Conservation (phyloP, 2,888 invertebrate species). For the Euphydryas editha region DNA sequence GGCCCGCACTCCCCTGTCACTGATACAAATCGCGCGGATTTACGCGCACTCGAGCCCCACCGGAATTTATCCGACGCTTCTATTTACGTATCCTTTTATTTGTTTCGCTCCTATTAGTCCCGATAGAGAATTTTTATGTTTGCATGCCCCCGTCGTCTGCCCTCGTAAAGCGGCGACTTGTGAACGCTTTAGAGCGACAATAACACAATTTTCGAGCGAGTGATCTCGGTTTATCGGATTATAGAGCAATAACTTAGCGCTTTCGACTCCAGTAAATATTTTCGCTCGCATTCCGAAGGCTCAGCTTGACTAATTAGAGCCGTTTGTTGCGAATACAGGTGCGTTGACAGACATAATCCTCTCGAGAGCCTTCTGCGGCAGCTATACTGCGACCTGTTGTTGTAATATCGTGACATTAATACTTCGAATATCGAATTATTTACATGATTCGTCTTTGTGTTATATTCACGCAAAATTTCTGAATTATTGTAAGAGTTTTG, state of each 20-base stretch:
- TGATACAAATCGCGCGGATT: conserved; percentile 84
- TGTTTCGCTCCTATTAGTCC: conserved; percentile 82
- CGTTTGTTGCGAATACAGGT: conserved; percentile 72
- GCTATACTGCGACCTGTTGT: conserved; percentile 22
- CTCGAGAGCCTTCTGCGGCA: conserved; percentile 41
- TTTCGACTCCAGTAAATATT: conserved; percentile 72
- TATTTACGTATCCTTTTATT: conserved; percentile 84
- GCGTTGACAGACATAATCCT: conserved; percentile 69
- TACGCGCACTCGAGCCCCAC: conserved; percentile 81
- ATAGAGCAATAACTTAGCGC: conserved; percentile 74
- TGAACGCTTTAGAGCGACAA: conserved; percentile 77
- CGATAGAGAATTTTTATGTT: conserved; percentile 84
- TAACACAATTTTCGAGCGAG: conserved; percentile 76
- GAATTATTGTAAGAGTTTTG: neutral
- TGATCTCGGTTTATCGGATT: conserved; percentile 78
- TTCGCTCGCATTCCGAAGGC: conserved; percentile 62
- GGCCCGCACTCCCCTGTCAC: conserved; percentile 75
- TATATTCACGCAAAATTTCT: neutral
- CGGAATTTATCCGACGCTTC: conserved; percentile 81
- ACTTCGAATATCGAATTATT: neutral
- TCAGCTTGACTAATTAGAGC: conserved; percentile 71
- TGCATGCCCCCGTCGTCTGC: conserved; percentile 75
- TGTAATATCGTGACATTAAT: conserved; percentile 15
- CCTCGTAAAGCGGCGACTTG: conserved; percentile 81
- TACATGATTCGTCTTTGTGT: neutral